Base-by-base conservation (phyloP, 2,113 vertebrate species). In the Peromyscus californicus region DNA sequence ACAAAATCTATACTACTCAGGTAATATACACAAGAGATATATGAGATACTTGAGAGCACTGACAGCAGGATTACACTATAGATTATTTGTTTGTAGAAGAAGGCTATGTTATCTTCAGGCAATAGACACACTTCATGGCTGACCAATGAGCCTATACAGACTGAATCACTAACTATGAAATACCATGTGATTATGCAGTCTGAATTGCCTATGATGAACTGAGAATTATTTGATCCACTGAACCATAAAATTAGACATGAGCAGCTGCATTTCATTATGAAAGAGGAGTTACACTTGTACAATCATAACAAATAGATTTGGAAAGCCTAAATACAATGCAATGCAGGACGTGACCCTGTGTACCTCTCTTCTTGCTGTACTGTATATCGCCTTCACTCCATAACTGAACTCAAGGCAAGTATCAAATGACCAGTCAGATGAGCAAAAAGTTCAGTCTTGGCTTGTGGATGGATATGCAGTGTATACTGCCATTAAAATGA, bases 121-220 rank as follows among this genome's bases (percentile, higher is more conserved):
- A 78, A 84, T 76, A 95, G 42, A 59, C 80, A 85, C 2, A 78
- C 69, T 88, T 45, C 54, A 7, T 70, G 70, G 31, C 17, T 97
- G 90, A 39, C 45, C 33, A n/a, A 12, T 72, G 39, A 51, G 21
- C 24, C 3, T 26, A n/a, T 42, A 17, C 3, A 93, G 22, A 57
- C 29, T 65, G 59, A 86, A 79, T 39, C 78, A 1, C 63, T 82
- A 69, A 78, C 94, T 82, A 76, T 39, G 48, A 80, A 94, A 63
- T 39, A 65, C 72, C 33, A 70, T 79, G 79, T 75, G 45, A 95
- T 90, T 94, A 82, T 87, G 36, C 5, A 83, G 33, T 70, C 59
- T 89, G n/a, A 95, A 94, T 94, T 89, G 72, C 94, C 48, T 90
- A 33, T 78, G 90, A 91, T 57, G 57, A 90, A 51, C n/a, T 95